A percentile compares a stretch with the other conserved stretches of the same genome.
These are phyloP conservation scores for Chrysolina americana DNA, from an alignment of 2,888 invertebrate genomes.

Conservation along the genomic window DNA sequence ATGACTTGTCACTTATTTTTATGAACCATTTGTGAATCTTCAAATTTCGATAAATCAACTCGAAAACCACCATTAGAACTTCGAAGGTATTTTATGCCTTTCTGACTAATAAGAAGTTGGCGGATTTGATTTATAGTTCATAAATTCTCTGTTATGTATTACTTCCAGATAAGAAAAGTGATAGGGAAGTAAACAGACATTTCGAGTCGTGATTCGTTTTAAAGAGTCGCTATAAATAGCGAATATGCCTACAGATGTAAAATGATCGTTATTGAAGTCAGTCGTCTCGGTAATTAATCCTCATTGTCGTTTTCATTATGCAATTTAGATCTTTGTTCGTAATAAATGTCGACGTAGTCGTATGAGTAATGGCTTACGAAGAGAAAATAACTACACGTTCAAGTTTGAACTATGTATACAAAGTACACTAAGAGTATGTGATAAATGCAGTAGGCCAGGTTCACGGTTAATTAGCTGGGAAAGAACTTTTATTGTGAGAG, in stretches of 20 bases:
- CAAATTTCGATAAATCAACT: neutral
- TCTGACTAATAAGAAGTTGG: constrained; percentile 11
- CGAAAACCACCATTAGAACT: constrained; percentile 9
- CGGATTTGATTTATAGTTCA: constrained; percentile 9
- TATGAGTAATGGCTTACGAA: constrained; percentile 12
- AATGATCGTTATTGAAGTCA: constrained; percentile 37
- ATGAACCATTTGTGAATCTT: neutral
- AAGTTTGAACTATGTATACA: neutral
- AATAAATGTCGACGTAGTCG: constrained; percentile 49
- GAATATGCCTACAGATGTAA: constrained; percentile 18
- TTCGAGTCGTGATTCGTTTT: neutral
- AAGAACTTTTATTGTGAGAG: no score
- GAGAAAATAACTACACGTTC: neutral
- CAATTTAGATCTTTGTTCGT: constrained; percentile 50
- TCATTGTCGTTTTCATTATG: constrained; percentile 56
- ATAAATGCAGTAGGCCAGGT: no score
- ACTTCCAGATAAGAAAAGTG: neutral
- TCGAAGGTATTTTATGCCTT: neutral
- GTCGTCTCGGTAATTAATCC: constrained; percentile 47
- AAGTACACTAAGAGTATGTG: no score
- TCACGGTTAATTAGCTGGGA: no score
- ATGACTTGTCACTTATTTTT: no score
- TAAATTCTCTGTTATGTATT: constrained; percentile 8
- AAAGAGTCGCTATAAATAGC: constrained; percentile 2
- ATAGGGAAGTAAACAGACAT: constrained; percentile 4